phyloP scores from a whole-genome alignment of 2,113 vertebrate genomes.

The Oncorhynchus kisutch region DNA sequence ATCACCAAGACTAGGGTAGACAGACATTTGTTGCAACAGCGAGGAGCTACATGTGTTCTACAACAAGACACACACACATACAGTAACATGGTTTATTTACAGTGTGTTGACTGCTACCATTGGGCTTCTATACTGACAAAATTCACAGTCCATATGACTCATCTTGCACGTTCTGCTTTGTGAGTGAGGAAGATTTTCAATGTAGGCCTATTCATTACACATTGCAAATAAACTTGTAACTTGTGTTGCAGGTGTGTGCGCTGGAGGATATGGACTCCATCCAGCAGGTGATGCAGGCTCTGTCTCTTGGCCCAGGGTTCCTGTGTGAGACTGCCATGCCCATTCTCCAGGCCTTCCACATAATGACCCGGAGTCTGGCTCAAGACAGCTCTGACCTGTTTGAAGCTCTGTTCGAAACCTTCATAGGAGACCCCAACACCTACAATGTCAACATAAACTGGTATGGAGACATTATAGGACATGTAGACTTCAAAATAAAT shows the following conservation, averaged over 20 bases:
- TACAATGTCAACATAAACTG: conserved; percentile 61
- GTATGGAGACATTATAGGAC: conserved; percentile 41
- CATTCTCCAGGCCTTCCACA: conserved; percentile 34
- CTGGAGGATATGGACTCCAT: conserved; percentile 54
- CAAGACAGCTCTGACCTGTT: conserved; percentile 38
- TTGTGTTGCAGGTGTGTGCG: conserved; percentile 62
- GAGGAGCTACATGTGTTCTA: background rate
- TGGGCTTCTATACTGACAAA: background rate
- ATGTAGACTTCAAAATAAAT: background rate
- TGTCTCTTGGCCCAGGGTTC: conserved; percentile 54
- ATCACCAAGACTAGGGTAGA: background rate
- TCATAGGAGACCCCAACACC: conserved; percentile 66
- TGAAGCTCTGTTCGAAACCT: conserved; percentile 50
- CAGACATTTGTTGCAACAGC: background rate
- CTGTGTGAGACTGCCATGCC: conserved; percentile 61
- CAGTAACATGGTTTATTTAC: background rate
- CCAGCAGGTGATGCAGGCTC: conserved; percentile 28
- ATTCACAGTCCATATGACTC: background rate
- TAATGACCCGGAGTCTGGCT: conserved; percentile 38
- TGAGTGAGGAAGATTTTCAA: too few relatives aligned
- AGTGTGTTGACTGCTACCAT: background rate
- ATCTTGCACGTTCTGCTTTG: background rate
- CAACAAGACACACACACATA: background rate
- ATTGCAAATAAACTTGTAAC: too few relatives aligned
- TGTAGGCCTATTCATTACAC: too few relatives aligned